phyloP scores from a whole-genome alignment of 2,888 invertebrate genomes.

The Drosophila neonasuta region DNA sequence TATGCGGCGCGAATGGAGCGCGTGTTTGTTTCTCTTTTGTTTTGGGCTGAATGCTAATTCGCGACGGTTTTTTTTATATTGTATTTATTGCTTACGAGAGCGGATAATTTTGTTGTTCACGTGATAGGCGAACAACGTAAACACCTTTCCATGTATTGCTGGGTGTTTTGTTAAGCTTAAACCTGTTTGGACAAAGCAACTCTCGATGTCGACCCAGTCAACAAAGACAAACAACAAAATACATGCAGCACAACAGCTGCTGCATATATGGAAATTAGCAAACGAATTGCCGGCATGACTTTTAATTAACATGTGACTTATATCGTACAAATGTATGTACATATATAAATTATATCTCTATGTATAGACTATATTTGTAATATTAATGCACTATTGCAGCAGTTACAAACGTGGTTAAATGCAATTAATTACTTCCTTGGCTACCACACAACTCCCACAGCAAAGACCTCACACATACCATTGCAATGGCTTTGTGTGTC shows the following conservation, averaged over 20 bases:
- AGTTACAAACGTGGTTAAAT: conserved; percentile 22
- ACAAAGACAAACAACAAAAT: conserved; percentile 40
- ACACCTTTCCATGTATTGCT: conserved; percentile 53
- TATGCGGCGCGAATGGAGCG: conserved; percentile 16
- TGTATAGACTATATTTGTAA: conserved; percentile 24
- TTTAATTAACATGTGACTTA: conserved; percentile 70
- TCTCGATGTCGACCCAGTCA: conserved; percentile 50
- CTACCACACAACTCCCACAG: not conserved
- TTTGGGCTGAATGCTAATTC: conserved; percentile 41
- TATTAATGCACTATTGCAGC: conserved; percentile 42
- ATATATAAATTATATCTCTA: conserved; percentile 39
- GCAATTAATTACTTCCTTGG: conserved; percentile 64
- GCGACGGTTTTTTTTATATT: conserved; percentile 3
- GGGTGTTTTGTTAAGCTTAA: conserved; percentile 56
- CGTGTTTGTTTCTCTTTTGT: conserved; percentile 37
- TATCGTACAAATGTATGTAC: conserved; percentile 5
- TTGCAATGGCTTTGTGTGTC: not conserved
- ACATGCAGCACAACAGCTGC: conserved; percentile 35
- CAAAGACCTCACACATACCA: conserved; percentile 10
- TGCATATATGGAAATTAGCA: conserved; percentile 60
- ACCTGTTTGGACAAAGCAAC: conserved; percentile 70
- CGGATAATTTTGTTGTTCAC: conserved; percentile 53
- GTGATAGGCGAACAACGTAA: conserved; percentile 63
- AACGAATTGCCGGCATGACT: conserved; percentile 56
- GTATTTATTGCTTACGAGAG: conserved; percentile 47